Percentiles rank a stretch among this genome's conserved stretches.
Evolutionary conservation across 1,140 invertebrate genomes (phyloP).

Genomic region (Kradibia gibbosae): DNA sequence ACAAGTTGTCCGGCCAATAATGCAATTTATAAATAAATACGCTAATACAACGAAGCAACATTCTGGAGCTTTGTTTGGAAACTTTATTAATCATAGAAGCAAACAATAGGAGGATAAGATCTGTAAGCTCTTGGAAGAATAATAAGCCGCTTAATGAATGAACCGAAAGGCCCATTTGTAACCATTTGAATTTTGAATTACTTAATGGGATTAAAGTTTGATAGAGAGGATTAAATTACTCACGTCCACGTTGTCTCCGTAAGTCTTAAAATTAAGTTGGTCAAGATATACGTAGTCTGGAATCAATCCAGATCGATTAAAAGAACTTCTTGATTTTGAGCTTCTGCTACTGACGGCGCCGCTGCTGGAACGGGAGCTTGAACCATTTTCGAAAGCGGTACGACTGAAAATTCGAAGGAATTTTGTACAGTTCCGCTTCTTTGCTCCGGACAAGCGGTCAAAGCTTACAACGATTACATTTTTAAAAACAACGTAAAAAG

Average conservation of each 20-base stretch:
- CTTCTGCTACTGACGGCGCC: conserved; percentile 24
- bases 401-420: conserved; percentile 34
- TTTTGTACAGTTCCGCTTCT: not conserved
- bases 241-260: conserved; percentile 59
- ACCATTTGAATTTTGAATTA: too few relatives aligned
- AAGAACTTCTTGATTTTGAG: conserved; percentile 37
- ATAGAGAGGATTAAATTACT: conserved; percentile 39
- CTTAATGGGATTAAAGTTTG: too few relatives aligned
- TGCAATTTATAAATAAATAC: too few relatives aligned
- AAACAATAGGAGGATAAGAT: too few relatives aligned
- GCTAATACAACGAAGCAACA: too few relatives aligned
- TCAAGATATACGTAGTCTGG: conserved; percentile 55
- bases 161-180: too few relatives aligned
- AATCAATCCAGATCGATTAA: conserved; percentile 65
- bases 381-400: conserved; percentile 41
- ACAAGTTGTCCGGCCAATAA: not conserved
- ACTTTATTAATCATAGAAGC: too few relatives aligned
- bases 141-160: too few relatives aligned
- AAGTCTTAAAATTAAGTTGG: conserved; percentile 62
- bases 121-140: too few relatives aligned
- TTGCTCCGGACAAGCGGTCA: not conserved
- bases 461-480: conserved; percentile 7
- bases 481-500: conserved; percentile 13
- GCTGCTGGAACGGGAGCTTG: conserved; percentile 44
- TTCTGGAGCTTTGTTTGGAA: too few relatives aligned